phyloP scores from a whole-genome alignment of 2,888 invertebrate genomes.

The Steinernema hermaphroditum region DNA sequence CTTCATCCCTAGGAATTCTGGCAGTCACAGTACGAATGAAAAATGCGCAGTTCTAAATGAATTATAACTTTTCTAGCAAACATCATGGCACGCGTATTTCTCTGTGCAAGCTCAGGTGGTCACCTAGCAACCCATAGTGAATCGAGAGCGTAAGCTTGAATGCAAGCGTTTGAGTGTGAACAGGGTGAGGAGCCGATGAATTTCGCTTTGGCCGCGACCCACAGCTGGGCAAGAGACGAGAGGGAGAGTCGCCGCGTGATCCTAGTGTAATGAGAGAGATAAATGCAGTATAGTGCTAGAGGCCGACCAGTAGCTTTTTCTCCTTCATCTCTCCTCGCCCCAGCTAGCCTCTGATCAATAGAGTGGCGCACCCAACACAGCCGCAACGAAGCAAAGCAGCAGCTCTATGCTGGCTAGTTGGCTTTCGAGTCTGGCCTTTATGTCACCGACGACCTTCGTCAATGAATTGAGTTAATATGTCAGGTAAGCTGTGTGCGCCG shows the following conservation, averaged over 20 bases:
- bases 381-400: constrained; percentile 1
- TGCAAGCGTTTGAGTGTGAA: not conserved
- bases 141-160: no score
- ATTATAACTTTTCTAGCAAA: no score
- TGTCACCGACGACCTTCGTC: constrained; percentile 25
- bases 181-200: constrained; percentile 7
- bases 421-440: constrained; percentile 30
- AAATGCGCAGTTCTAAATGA: no score
- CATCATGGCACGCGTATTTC: no score
- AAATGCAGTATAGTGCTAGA: constrained; percentile 29
- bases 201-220: not conserved
- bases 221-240: not conserved
- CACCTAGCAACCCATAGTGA: no score
- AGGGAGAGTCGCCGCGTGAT: constrained; percentile 18
- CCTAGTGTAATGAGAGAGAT: constrained; percentile 31
- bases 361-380: not conserved
- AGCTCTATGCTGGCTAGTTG: constrained; percentile 27
- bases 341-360: constrained; percentile 30
- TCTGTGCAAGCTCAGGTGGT: no score
- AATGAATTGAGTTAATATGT: constrained; percentile 28
- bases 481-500: constrained; percentile 18
- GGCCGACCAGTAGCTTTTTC: constrained; percentile 30
- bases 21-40: no score
- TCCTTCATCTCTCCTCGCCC: constrained; percentile 22
- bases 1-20: no score